Base-by-base conservation (phyloP, 2,797 vertebrate species). In the Sylvilagus floridanus region DNA sequence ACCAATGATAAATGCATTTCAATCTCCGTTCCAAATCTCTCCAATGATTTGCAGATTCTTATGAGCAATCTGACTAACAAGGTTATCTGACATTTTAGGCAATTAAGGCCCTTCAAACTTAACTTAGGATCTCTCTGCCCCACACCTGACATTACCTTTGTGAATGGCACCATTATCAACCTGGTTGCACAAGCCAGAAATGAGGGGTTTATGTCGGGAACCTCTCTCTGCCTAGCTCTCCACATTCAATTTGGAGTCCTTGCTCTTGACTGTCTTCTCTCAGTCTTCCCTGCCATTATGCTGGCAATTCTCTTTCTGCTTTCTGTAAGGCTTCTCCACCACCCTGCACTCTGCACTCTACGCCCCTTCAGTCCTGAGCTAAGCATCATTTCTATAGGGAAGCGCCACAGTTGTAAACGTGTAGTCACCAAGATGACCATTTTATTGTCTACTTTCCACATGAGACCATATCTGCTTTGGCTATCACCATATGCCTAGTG, bases 11-110 rank as follows among this genome's bases (percentile, higher is more conserved):
- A 0, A 1, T 35, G 24, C 32, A 65, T 84, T 91, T 94, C 73
- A 85, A 87, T 86, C 86, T 72, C 35, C 17, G 42, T 52, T 57
- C 66, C 50, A 72, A 26, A 91, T 30, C 3, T 85, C 50, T 92
- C 35, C 14, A n/a, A 12, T 14, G 37, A 79, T 3, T 52, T 81
- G 50, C 28, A 52, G 22, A 68, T 10, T 14, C n/a, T 54, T 35
- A 26, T 24, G 57, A 57, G n/a, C 47, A 57, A 68, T 0, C 7
- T 73, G 24, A 66, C 2, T 50, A 65, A 14, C 32, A 92, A 32
- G 54, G 35, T 73, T 50, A 4, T 62, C 4, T 91, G 77, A 84
- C 21, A 73, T 52, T 10, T 54, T 42, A 54, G n/a, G 14, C 60
- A 28, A 14, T 52, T 24, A n/a, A 60, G 30, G 10, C 1, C 50